These are phyloP conservation scores for Zootermopsis nevadensis DNA, from an alignment of 2,888 invertebrate species.

Conservation along the genomic window DNA sequence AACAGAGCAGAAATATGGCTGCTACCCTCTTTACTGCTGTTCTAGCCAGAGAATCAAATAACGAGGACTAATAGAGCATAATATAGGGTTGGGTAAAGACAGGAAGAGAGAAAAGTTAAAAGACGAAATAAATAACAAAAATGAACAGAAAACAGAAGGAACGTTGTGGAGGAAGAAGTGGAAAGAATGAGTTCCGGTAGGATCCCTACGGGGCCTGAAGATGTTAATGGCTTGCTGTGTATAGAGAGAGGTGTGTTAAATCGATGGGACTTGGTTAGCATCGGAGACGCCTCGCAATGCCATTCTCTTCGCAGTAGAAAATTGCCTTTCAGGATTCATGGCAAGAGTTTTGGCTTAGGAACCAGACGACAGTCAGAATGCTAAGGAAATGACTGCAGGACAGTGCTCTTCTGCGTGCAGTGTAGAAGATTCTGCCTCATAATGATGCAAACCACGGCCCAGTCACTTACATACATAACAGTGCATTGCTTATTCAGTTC, in stretches of 20 bases:
- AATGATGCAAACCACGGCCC: too few species aligned
- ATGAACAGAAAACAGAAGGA: constrained; percentile 28
- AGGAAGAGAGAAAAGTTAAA: constrained; percentile 1
- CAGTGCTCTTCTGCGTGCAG: too few species aligned
- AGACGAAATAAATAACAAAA: constrained; percentile 20
- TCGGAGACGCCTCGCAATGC: constrained; percentile 4
- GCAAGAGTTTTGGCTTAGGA: not conserved
- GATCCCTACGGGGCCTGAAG: not conserved
- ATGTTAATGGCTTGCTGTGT: constrained; percentile 41
- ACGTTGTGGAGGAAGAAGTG: not conserved
- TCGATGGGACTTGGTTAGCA: constrained; percentile 13
- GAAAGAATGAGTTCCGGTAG: constrained; percentile 23
- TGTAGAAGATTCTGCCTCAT: too few species aligned
- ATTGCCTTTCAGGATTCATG: not conserved
- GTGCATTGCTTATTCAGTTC: too few species aligned
- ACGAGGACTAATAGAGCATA: constrained; percentile 24
- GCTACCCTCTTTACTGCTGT: constrained; percentile 40
- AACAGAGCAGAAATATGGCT: constrained; percentile 51
- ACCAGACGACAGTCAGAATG: too few species aligned
- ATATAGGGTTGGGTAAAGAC: constrained; percentile 13
- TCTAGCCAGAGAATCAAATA: constrained; percentile 19
- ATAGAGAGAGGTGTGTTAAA: constrained; percentile 30
- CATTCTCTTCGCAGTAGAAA: constrained; percentile 13
- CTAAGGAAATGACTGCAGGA: too few species aligned
- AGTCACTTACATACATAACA: too few species aligned